A percentile compares a stretch with the other conserved stretches of the same genome.
Conservation (phyloP, 2,888 invertebrate genomes). For the Meteorus colon region DNA sequence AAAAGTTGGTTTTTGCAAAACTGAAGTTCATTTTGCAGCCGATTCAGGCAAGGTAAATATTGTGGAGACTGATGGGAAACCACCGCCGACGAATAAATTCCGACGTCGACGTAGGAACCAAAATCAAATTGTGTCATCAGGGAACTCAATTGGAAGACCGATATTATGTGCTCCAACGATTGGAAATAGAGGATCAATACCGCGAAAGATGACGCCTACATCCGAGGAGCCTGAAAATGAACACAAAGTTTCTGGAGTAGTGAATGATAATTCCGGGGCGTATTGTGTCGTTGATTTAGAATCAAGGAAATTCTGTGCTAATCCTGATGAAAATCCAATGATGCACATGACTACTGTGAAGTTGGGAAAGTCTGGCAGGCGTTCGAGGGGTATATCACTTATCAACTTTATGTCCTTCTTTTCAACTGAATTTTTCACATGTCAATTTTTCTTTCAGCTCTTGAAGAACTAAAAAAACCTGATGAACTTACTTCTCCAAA, state of each 20-base stretch:
- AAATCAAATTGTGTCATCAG: constrained; percentile 1
- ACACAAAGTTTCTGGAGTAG: neutral
- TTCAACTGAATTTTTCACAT: neutral
- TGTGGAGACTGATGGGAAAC: constrained; percentile 90
- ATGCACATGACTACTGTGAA: constrained; percentile 39
- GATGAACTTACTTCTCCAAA: constrained; percentile 42
- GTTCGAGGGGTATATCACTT: constrained; percentile 1
- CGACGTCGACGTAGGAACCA: constrained; percentile 78
- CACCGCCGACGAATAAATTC: constrained; percentile 88
- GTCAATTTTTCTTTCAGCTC: constrained; percentile 5
- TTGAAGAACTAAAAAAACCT: constrained; percentile 31
- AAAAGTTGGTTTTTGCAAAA: constrained; percentile 90
- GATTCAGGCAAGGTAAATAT: constrained; percentile 91
- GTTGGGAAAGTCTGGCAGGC: neutral
- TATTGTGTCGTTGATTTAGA: constrained; percentile 35
- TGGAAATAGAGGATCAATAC: neutral
- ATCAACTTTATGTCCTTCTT: neutral
- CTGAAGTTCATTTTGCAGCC: constrained; percentile 90
- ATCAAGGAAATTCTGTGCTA: constrained; percentile 23
- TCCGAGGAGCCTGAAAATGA: constrained; percentile 5
- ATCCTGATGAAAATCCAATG: constrained; percentile 16
- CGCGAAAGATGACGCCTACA: constrained; percentile 8
- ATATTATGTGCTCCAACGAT: neutral
- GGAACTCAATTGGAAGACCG: neutral
- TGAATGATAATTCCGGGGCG: constrained; percentile 14